A percentile compares a stretch with the other conserved stretches of the same genome.
Evolutionary conservation across 2,888 invertebrate genomes (phyloP).

Genomic region (Heliconius hortense): DNA sequence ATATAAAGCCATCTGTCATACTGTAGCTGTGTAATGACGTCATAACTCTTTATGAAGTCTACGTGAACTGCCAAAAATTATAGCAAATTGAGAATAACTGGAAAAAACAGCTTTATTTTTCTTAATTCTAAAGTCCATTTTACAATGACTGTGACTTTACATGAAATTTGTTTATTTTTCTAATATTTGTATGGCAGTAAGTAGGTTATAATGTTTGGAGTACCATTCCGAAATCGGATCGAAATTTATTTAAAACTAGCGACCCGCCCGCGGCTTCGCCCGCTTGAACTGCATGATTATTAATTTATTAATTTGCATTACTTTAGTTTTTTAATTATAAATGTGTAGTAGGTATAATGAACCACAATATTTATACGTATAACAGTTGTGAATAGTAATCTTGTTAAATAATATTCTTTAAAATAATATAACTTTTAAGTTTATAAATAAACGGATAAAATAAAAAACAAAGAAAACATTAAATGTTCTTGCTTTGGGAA

Average conservation of each 20-base stretch:
- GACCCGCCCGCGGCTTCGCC: too few relatives aligned
- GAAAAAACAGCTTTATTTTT: neutral
- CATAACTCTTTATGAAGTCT: neutral
- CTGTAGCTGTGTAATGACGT: neutral
- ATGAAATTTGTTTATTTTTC: neutral
- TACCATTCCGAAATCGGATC: neutral
- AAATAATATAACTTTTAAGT: too few relatives aligned
- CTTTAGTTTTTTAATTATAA: too few relatives aligned
- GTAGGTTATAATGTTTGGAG: neutral
- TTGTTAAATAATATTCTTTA: too few relatives aligned
- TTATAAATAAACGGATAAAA: too few relatives aligned
- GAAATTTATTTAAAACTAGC: neutral
- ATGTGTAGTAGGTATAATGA: too few relatives aligned
- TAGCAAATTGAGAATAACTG: neutral
- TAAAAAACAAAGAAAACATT: too few relatives aligned
- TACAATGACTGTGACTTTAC: neutral
- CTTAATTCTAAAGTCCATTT: accelerated
- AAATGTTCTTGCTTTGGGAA: too few relatives aligned
- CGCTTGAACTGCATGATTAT: too few relatives aligned
- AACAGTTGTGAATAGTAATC: too few relatives aligned
- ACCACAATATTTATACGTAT: too few relatives aligned
- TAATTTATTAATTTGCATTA: too few relatives aligned
- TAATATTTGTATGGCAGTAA: neutral
- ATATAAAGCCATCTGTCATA: neutral
- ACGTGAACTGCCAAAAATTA: conserved; percentile 2